Percentiles rank a stretch among this genome's conserved stretches.
These are phyloP conservation scores for Caracal caracal DNA, from an alignment of 2,113 vertebrate species.

Conservation along the genomic window DNA sequence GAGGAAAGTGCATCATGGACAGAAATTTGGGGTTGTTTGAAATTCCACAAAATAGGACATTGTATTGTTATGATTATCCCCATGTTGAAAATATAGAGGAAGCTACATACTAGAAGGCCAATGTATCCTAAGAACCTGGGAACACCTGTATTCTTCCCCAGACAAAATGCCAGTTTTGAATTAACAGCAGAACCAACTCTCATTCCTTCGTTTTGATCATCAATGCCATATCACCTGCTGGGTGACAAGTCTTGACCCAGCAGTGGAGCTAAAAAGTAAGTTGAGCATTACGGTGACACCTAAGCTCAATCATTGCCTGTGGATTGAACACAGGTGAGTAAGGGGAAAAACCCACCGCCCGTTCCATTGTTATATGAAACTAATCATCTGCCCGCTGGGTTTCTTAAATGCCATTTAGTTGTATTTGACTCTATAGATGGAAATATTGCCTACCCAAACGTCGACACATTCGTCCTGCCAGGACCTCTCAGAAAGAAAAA, in stretches of 20 bases:
- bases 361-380: background rate
- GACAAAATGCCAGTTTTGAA: background rate
- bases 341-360: background rate
- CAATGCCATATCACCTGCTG: background rate
- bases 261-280: background rate
- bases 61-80: background rate
- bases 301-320: background rate
- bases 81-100: background rate
- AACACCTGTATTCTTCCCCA: background rate
- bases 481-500: background rate
- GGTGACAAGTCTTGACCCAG: background rate
- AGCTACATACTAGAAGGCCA: background rate
- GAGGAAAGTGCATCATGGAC: background rate
- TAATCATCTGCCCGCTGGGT: background rate
- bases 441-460: background rate
- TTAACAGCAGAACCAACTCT: background rate
- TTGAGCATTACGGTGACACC: background rate
- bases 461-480: background rate
- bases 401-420: background rate
- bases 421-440: background rate
- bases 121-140: background rate
- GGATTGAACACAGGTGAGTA: background rate
- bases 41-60: background rate
- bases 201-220: background rate
- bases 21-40: background rate